These are phyloP conservation scores for Andrena marginata DNA, from an alignment of 2,888 invertebrate genomes.

Conservation along the genomic window DNA sequence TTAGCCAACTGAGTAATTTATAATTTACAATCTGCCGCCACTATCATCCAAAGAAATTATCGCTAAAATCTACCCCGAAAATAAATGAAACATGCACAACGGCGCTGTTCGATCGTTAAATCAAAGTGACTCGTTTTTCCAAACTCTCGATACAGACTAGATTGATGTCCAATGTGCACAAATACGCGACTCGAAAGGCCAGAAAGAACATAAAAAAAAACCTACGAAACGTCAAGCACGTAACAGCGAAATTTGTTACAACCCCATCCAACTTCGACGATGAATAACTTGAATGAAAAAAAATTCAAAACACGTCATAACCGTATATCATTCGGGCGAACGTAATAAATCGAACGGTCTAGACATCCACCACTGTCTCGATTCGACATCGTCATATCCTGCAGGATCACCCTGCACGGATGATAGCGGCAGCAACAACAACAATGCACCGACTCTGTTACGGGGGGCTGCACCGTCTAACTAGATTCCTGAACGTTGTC, in stretches of 20 bases:
- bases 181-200: background rate
- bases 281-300: constrained; percentile 23
- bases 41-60: too few species aligned
- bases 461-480: background rate
- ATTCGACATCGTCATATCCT: background rate
- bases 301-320: constrained; percentile 15
- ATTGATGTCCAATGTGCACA: background rate
- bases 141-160: background rate
- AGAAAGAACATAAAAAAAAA: constrained; percentile 10
- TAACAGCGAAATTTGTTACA: constrained; percentile 24
- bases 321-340: constrained; percentile 15
- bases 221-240: constrained; percentile 12
- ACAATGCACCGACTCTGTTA: background rate
- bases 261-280: constrained; percentile 4
- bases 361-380: background rate
- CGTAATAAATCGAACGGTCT: constrained; percentile 26
- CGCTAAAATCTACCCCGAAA: too few species aligned
- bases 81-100: background rate
- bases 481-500: background rate
- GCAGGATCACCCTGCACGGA: background rate
- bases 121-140: background rate
- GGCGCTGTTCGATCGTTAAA: background rate
- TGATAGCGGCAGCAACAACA: background rate
- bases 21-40: too few species aligned
- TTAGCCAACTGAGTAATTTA: too few species aligned